Evolutionary conservation across 2,888 invertebrate genomes (phyloP), one percentile per base, ranked within the genome.

Genomic region (Xylophagus ater): DNA sequence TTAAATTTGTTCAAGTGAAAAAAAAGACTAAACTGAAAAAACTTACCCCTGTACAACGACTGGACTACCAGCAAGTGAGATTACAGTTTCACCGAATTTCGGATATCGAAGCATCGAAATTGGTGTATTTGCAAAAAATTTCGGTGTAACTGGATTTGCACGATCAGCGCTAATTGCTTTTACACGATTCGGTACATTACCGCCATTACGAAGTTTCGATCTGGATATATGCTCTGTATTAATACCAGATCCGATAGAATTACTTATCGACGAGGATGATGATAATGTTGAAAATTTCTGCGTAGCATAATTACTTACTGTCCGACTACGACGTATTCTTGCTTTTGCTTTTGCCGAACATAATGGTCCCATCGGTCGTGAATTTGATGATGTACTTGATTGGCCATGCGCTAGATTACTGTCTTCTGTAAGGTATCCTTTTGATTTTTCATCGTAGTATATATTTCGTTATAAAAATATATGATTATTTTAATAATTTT

Each of bases 401-500:
- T 37, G 47, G 42, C 33, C 47, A 41, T 23, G 50, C 48, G 31
- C 45, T 50, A 18, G 54, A n/a, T n/a, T 50, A 50, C 60, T 63
- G 52, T 63, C 63, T 53, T 63, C 63, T 62, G 63, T 63, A 62
- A 63, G 59, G 59, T 63, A 63, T 51, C 62, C 62, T 63, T 51
- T 48, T 50, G 51, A 14, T 40, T 42, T n/a, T n/a, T n/a, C n/a
- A n/a, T n/a, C n/a, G n/a, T n/a, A n/a, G n/a, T n/a, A n/a, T n/a
- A n/a, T n/a, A n/a, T n/a, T n/a, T n/a, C n/a, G n/a, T n/a, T n/a
- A n/a, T n/a, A n/a, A n/a, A n/a, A n/a, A n/a, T n/a, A n/a, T n/a
- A n/a, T n/a, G n/a, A n/a, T n/a, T n/a, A n/a, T n/a, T n/a, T n/a
- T n/a, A n/a, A n/a, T n/a, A n/a, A n/a, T n/a, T n/a, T n/a, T n/a